Conservation (phyloP, 1,140 invertebrate species). For the Drosophila hydei region DNA sequence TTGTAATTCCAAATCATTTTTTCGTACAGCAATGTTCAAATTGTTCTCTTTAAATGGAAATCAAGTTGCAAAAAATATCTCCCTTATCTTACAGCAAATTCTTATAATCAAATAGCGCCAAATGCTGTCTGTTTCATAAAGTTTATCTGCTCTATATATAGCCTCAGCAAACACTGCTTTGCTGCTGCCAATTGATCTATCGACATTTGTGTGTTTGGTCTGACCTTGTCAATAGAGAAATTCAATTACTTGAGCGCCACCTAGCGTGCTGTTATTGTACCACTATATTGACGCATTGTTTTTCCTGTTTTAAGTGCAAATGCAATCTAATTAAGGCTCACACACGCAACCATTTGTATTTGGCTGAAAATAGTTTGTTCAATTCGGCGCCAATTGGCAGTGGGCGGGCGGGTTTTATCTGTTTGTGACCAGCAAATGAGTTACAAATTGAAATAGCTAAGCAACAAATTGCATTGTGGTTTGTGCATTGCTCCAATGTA, state of each 20-base stretch:
- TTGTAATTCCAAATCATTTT: too few species aligned
- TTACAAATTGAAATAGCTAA: conserved; percentile 59
- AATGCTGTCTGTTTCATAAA: too few species aligned
- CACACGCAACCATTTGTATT: conserved; percentile 18
- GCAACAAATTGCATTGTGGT: conserved; percentile 44
- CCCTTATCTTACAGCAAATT: too few species aligned
- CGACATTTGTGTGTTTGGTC: conserved; percentile 17
- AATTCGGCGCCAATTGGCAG: conserved; percentile 30
- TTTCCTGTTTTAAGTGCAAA: conserved; percentile 43
- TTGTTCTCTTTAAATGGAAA: too few species aligned
- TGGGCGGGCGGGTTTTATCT: conserved; percentile 6
- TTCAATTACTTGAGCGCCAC: conserved; percentile 29
- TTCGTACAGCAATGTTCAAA: too few species aligned
- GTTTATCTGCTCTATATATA: too few species aligned
- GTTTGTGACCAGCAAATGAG: conserved; percentile 61
- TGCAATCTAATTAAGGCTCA: conserved; percentile 66
- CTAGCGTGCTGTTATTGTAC: conserved; percentile 23
- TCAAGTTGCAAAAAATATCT: too few species aligned
- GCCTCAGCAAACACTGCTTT: not conserved
- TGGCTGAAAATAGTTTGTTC: conserved; percentile 35
- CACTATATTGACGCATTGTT: conserved; percentile 49
- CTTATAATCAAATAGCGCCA: too few species aligned
- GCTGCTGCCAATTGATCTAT: conserved; percentile 4
- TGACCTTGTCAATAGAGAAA: conserved; percentile 48
- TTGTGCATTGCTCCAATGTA: conserved; percentile 33